These are phyloP conservation scores for Labeo calbasu DNA, from an alignment of 2,797 vertebrate species.

Conservation along the genomic window DNA sequence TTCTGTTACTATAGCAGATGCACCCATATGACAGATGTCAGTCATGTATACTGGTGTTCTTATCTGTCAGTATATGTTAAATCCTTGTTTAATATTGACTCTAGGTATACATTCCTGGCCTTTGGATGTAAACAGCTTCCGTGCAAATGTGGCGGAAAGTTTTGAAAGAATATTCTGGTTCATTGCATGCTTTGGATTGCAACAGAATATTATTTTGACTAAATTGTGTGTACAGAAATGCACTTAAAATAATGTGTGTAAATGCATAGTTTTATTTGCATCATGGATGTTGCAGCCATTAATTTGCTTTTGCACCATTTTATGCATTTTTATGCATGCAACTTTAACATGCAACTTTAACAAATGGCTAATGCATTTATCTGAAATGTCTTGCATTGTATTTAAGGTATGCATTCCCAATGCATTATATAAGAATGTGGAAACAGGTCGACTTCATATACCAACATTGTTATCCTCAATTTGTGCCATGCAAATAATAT, in stretches of 20 bases:
- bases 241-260: background rate
- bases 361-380: background rate
- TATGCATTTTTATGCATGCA: background rate
- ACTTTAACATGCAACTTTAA: background rate
- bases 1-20: constrained; percentile 11
- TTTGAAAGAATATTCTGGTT: background rate
- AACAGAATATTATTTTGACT: background rate
- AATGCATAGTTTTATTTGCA: background rate
- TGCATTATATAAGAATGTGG: background rate
- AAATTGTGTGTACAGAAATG: background rate
- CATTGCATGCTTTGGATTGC: background rate
- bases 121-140: background rate
- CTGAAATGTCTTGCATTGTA: background rate
- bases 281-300: background rate
- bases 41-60: background rate
- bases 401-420: background rate
- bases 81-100: constrained; percentile 62
- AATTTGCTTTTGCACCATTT: background rate
- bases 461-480: background rate
- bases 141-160: too few species aligned
- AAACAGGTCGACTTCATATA: background rate
- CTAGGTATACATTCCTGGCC: constrained; percentile 18
- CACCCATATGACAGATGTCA: constrained; percentile 10
- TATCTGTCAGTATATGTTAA: constrained; percentile 44
- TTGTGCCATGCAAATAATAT: background rate